phyloP scores from a whole-genome alignment of 2,888 invertebrate species.

The Poecilobothrus nobilitatus region DNA sequence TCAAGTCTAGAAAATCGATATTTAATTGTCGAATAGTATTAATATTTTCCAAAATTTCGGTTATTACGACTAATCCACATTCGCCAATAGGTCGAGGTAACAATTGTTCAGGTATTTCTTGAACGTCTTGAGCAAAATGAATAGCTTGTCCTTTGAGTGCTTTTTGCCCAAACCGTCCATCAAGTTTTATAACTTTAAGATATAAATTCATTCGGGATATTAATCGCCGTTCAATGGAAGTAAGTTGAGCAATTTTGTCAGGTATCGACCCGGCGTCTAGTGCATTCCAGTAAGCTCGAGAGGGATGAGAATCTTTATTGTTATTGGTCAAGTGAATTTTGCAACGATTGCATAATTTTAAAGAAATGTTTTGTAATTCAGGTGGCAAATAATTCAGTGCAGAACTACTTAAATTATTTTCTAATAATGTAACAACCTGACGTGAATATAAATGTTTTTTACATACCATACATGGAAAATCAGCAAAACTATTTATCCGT shows the following conservation, averaged over 20 bases:
- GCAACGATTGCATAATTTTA: background rate
- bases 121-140: constrained; percentile 21
- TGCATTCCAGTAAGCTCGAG: constrained; percentile 21
- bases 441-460: no score
- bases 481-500: no score
- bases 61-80: background rate
- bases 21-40: background rate
- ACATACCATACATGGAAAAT: no score
- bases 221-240: constrained; percentile 20
- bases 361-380: background rate
- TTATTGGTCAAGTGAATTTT: background rate
- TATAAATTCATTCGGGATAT: constrained; percentile 19
- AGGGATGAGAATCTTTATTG: background rate
- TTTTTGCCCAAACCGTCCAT: constrained; percentile 22
- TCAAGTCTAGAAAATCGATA: constrained; percentile 15
- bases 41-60: background rate
- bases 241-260: no score
- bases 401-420: no score
- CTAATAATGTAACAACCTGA: no score
- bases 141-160: constrained; percentile 22
- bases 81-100: background rate
- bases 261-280: constrained; percentile 22
- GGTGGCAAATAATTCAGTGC: background rate
- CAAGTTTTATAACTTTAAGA: constrained; percentile 22
- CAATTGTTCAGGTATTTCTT: constrained; percentile 13